These are phyloP conservation scores for Tangara arthus DNA, from an alignment of 2,797 vertebrate genomes.

Conservation along the genomic window DNA sequence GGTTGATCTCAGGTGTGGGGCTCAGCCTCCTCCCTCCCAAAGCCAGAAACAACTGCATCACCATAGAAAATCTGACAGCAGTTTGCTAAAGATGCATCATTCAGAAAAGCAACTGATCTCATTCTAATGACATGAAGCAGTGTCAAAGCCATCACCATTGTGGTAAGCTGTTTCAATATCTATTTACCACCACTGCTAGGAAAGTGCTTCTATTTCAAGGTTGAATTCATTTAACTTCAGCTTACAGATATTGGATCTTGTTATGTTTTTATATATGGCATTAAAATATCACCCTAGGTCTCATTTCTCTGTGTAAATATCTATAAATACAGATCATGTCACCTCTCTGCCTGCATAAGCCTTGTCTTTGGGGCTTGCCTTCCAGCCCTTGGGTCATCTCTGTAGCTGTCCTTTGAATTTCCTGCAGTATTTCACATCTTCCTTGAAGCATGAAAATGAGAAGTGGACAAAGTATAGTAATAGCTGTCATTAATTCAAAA, in stretches of 20 bases:
- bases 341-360: background rate
- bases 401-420: conserved; percentile 16
- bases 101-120: background rate
- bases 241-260: background rate
- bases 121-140: background rate
- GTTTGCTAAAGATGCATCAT: background rate
- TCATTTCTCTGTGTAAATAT: background rate
- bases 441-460: conserved; percentile 57
- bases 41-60: background rate
- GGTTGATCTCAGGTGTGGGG: background rate
- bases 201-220: conserved; percentile 3
- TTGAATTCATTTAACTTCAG: conserved; percentile 17
- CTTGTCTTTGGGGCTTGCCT: background rate
- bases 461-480: conserved; percentile 38
- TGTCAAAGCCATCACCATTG: background rate
- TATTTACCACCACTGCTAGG: background rate
- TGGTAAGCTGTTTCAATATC: background rate
- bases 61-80: background rate
- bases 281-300: background rate
- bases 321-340: conserved; percentile 6
- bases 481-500: conserved; percentile 54
- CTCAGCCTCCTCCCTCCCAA: background rate
- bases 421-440: conserved; percentile 53
- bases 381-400: background rate
- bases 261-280: background rate